Percentiles rank a stretch among this genome's conserved stretches.
phyloP scores from a whole-genome alignment of 2,113 vertebrate species.

The Grammomys surdaster region DNA sequence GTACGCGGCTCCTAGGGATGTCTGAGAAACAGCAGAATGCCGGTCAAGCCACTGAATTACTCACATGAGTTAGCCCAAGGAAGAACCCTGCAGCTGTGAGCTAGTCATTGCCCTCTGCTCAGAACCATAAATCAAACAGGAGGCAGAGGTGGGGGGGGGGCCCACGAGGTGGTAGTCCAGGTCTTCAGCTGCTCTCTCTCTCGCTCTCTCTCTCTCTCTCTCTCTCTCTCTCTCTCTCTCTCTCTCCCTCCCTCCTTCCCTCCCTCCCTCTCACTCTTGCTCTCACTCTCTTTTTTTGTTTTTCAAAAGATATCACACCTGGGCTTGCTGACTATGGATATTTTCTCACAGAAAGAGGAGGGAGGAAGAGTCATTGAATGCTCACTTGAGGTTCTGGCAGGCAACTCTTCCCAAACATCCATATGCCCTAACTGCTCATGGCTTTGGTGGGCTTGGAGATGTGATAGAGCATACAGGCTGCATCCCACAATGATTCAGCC shows the following conservation, averaged over 20 bases:
- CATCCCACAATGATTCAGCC: no score
- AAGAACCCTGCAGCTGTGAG: accelerated
- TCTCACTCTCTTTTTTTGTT: not conserved
- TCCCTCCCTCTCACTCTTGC: no score
- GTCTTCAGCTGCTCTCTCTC: no score
- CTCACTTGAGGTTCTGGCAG: not conserved
- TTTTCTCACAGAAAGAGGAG: not conserved
- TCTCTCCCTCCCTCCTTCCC: no score
- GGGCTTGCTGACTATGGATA: no score
- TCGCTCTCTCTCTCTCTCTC: not conserved
- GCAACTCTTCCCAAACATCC: no score
- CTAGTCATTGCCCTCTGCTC: accelerated
- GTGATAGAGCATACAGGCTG: not conserved
- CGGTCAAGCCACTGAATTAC: accelerated
- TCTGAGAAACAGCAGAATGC: no score
- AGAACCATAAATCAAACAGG: not conserved
- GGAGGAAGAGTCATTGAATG: not conserved
- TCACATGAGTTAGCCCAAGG: accelerated
- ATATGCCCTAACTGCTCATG: not conserved
- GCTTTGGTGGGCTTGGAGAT: not conserved
- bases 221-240: no score
- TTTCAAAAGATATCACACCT: not conserved
- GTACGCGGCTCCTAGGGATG: accelerated
- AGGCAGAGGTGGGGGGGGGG: no score
- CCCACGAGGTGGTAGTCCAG: accelerated